Percentiles rank a stretch among this genome's conserved stretches.
Evolutionary conservation across 2,888 invertebrate genomes (phyloP).

Genomic region (Callimorpha dominula): DNA sequence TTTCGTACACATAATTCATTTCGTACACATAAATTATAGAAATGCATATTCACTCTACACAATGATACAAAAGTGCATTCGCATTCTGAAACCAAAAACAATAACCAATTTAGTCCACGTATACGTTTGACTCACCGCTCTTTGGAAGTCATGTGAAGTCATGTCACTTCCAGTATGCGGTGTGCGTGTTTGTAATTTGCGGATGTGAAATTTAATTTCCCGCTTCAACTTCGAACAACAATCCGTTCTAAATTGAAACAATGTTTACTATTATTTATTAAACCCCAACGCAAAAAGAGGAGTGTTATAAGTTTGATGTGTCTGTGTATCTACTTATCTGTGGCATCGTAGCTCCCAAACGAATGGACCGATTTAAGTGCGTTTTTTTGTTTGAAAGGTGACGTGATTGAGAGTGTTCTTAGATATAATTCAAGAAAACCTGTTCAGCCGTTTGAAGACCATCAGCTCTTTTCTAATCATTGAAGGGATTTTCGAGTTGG

Average conservation of each 20-base stretch:
- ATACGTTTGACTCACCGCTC: conserved; percentile 1
- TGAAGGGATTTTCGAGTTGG: too few relatives aligned
- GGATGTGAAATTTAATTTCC: neutral
- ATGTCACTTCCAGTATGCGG: conserved; percentile 9
- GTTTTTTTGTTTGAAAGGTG: too few relatives aligned
- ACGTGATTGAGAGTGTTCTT: too few relatives aligned
- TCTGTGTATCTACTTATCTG: too few relatives aligned
- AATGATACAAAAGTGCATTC: neutral
- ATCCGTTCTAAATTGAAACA: neutral
- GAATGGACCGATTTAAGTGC: too few relatives aligned
- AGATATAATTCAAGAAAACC: too few relatives aligned
- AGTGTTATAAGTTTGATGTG: too few relatives aligned
- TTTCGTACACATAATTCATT: neutral
- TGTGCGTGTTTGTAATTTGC: neutral
- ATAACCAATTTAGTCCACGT: neutral
- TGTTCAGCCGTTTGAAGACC: too few relatives aligned
- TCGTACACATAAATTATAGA: neutral
- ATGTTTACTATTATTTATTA: neutral
- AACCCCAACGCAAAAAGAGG: too few relatives aligned
- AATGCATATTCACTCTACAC: neutral
- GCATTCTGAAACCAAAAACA: neutral
- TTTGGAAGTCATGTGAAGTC: conserved; percentile 13
- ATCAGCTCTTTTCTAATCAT: too few relatives aligned
- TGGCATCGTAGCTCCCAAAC: too few relatives aligned
- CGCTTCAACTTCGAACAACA: neutral